Evolutionary conservation across 1,140 invertebrate species (phyloP), one percentile per base, ranked within the genome.

Genomic region (Archivesica marissinica): DNA sequence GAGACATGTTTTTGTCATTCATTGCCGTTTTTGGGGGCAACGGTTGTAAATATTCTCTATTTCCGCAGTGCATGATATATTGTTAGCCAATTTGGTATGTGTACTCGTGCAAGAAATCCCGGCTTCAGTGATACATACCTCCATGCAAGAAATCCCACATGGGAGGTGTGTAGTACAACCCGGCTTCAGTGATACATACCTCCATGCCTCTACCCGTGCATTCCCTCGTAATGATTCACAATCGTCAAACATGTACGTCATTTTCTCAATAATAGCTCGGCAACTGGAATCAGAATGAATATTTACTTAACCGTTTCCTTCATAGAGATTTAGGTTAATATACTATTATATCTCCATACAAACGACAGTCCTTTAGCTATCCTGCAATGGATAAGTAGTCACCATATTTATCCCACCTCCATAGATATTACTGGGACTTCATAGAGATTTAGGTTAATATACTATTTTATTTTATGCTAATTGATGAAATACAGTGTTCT

Each of bases 201-300:
- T 61, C 79, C 79, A 82, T 13, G 79, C 79, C 23, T 41, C 44
- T 20, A 82, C 66, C 39, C 79, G 13, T 20, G 68, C 47, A 68
- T 82, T 70, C 17, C 23, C 33, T 0, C 25, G 33, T 30, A 82
- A 39, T 9, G 66, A 39, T 35, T 17, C 3, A 47, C 25, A 23
- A 13, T 20, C 33, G 13, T 72, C 52, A 59, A 82, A 74, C 66
- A 59, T 82, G 6, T 25, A 2, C 35, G 56, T 82, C 30, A 82
- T 38, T 35, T 38, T 52, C 0, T 54, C 23, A 7, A 82, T 30
- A n/a, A 72, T 50, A 23, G n/a, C 7, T 30, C 66, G 39, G 38
- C 79, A 82, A 39, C 77, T 80, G 76, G 25, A 52, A 33, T 47
- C 20, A 9, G 9, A 9, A 47, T 47, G 44, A 9, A 9, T 20